A percentile compares a stretch with the other conserved stretches of the same genome.
These are phyloP conservation scores for Scaptomyza pallida DNA, from an alignment of 1,140 invertebrate species.

Conservation along the genomic window DNA sequence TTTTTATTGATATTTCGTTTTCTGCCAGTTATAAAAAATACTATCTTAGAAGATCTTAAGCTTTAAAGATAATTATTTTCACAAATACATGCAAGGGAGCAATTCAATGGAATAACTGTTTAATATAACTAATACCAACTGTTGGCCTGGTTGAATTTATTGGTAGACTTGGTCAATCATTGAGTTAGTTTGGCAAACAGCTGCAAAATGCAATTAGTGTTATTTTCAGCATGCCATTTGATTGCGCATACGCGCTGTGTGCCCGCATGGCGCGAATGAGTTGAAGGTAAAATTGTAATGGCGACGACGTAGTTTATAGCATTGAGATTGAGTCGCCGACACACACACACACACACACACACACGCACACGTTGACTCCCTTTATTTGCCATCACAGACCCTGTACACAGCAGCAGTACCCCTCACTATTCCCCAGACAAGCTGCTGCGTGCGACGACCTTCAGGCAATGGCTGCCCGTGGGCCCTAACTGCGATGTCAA, in stretches of 20 bases:
- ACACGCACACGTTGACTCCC: conserved; percentile 13
- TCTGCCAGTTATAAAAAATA: no score
- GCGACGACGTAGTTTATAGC: conserved; percentile 76
- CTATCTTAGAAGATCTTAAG: no score
- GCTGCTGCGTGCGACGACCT: conserved; percentile 40
- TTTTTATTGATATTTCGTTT: no score
- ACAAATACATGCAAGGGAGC: no score
- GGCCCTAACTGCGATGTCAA: conserved; percentile 36
- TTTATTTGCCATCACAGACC: neutral
- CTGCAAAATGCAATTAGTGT: conserved; percentile 74
- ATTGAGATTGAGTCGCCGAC: conserved; percentile 66
- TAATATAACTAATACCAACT: no score
- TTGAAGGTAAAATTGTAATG: conserved; percentile 65
- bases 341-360: conserved; percentile 32
- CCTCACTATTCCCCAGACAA: neutral
- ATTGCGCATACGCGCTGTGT: conserved; percentile 71
- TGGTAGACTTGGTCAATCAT: conserved; percentile 19
- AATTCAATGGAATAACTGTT: no score
- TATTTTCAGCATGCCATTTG: conserved; percentile 70
- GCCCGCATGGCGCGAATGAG: conserved; percentile 37
- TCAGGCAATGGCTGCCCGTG: conserved; percentile 23
- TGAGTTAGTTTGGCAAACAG: conserved; percentile 47
- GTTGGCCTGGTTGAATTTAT: conserved; percentile 15
- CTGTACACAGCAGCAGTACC: neutral
- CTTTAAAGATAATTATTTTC: no score